phyloP scores from a whole-genome alignment of 2,113 vertebrate genomes.

The Crotalus helleri region DNA sequence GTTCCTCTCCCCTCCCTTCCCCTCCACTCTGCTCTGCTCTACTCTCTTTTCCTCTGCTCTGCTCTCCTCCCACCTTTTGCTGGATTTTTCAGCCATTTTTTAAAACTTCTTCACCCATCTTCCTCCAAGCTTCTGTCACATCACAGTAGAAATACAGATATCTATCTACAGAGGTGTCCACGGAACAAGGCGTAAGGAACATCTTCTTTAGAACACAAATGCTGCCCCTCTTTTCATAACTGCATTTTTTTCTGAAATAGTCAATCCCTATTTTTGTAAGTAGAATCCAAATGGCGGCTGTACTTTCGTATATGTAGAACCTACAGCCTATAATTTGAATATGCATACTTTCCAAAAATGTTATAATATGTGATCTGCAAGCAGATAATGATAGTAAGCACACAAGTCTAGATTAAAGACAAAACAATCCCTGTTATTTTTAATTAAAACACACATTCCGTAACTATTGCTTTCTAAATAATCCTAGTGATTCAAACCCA shows the following conservation, averaged over 20 bases:
- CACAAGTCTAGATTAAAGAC: not conserved
- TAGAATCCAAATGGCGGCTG: accelerated
- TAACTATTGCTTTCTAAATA: not conserved
- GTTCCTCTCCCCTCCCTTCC: not conserved
- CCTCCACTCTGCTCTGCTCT: not conserved
- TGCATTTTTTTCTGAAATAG: not conserved
- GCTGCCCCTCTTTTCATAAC: not conserved
- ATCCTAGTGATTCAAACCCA: not conserved
- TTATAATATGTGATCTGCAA: conserved; percentile 1
- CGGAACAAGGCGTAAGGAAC: conserved; percentile 40
- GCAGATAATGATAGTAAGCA: not conserved
- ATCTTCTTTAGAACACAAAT: not conserved
- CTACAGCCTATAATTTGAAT: not conserved
- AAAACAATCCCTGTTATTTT: not conserved
- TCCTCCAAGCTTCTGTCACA: not conserved
- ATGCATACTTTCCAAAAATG: not conserved
- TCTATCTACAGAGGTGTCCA: conserved; percentile 43
- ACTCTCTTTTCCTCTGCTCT: not conserved
- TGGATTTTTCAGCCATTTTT: not conserved
- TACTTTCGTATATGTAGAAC: not conserved
- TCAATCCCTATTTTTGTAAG: not conserved
- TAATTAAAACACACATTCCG: not conserved
- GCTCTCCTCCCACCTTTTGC: not conserved
- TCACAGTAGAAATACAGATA: conserved; percentile 22
- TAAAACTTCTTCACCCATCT: not conserved